These are phyloP conservation scores for Ferrisia virgata DNA, from an alignment of 2,888 invertebrate species.

Conservation along the genomic window DNA sequence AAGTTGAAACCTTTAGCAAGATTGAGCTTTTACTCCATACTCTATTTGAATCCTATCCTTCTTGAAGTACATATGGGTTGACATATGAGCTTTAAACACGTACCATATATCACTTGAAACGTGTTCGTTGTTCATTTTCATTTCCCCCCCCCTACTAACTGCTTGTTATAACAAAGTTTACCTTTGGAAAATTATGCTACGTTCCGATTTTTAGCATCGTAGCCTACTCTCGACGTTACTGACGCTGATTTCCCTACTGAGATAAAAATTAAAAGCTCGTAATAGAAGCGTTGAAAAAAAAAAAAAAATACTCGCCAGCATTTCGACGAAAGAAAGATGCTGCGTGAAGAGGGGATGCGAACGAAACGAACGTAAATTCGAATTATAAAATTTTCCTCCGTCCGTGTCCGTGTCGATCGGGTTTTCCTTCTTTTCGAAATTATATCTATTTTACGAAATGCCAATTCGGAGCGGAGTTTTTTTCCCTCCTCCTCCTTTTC, in stretches of 20 bases:
- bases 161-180: not conserved
- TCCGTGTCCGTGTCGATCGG: not conserved
- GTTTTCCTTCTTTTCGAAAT: not conserved
- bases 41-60: no score
- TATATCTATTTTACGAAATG: not conserved
- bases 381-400: not conserved
- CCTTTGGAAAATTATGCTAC: not conserved
- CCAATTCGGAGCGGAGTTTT: not conserved
- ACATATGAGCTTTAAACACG: not conserved
- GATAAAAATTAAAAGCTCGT: not conserved
- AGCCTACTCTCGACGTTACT: not conserved
- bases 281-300: not conserved
- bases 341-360: no score
- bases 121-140: not conserved
- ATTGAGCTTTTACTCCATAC: no score
- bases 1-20: no score
- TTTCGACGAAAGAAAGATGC: not conserved
- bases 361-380: not conserved
- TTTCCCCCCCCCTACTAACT: not conserved
- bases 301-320: not conserved
- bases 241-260: not conserved
- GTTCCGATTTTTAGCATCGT: not conserved
- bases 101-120: slow-evolving; percentile 1
- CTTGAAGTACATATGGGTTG: no score
- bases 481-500: not conserved